Evolutionary conservation across 2,888 invertebrate species (phyloP).

Genomic region (Drosophila niveifrons): DNA sequence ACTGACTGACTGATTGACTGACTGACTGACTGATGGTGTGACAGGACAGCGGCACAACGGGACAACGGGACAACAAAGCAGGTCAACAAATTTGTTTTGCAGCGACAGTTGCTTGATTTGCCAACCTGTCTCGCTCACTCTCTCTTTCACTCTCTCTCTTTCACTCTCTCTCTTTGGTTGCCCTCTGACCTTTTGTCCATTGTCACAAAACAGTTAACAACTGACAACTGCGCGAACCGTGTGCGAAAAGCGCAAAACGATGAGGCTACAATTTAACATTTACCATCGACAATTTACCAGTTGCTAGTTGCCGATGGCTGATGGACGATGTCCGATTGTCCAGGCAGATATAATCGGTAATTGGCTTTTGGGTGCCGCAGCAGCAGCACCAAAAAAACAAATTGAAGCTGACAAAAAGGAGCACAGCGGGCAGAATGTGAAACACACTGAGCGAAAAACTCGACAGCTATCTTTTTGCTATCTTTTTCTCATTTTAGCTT

Average conservation of each 20-base stretch:
- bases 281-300: constrained; percentile 3
- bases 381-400: constrained; percentile 42
- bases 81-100: constrained; percentile 36
- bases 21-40: constrained; percentile 34
- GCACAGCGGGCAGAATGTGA: constrained; percentile 39
- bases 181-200: constrained; percentile 36
- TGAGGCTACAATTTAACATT: constrained; percentile 46
- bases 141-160: constrained; percentile 2
- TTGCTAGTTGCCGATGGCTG: constrained; percentile 44
- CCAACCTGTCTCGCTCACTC: not conserved
- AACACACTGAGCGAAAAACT: constrained; percentile 25
- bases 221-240: constrained; percentile 40
- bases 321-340: not conserved
- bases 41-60: constrained; percentile 11
- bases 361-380: constrained; percentile 60
- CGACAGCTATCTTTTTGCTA: too few relatives aligned
- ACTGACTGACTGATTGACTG: constrained; percentile 39
- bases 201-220: constrained; percentile 63
- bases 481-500: too few relatives aligned
- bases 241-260: constrained; percentile 39
- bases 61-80: constrained; percentile 7
- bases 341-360: constrained; percentile 74
- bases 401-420: constrained; percentile 31
- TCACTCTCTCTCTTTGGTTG: constrained; percentile 20
- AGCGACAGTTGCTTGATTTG: constrained; percentile 65